Conservation (phyloP, 2,888 invertebrate species). For the Scaptomyza cyrtandrae region DNA sequence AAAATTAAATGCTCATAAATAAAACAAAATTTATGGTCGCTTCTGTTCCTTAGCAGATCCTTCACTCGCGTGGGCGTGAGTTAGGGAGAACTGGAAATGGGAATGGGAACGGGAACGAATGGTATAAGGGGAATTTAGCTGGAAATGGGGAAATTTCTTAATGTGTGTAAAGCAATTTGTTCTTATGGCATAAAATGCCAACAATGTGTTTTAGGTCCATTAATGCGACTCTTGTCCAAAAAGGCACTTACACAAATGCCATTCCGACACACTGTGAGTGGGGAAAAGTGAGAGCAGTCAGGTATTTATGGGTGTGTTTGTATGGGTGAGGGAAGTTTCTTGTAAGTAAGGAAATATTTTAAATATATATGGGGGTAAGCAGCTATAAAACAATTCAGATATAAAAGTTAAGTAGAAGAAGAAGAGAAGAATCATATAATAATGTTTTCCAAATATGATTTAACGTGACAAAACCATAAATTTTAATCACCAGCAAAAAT, state of each 20-base stretch:
- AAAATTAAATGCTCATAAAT: slow-evolving; percentile 83
- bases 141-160: slow-evolving; percentile 51
- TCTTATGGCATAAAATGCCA: slow-evolving; percentile 56
- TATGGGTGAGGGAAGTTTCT: slow-evolving; percentile 11
- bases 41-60: slow-evolving; percentile 46
- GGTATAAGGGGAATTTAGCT: slow-evolving; percentile 9
- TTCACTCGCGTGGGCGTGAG: slow-evolving; percentile 16
- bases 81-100: background rate
- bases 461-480: slow-evolving; percentile 8
- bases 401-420: too few species aligned
- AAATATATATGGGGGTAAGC: background rate
- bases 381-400: background rate
- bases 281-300: slow-evolving; percentile 17
- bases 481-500: background rate
- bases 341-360: slow-evolving; percentile 12
- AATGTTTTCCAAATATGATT: background rate
- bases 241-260: slow-evolving; percentile 45
- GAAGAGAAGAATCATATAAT: background rate
- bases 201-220: slow-evolving; percentile 75
- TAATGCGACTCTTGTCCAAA: slow-evolving; percentile 55
- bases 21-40: slow-evolving; percentile 74
- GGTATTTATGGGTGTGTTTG: slow-evolving; percentile 35
- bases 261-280: slow-evolving; percentile 22
- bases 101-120: background rate
- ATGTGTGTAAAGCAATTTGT: slow-evolving; percentile 75